Evolutionary conservation across 2,797 vertebrate genomes (phyloP), one percentile per base, ranked within the genome.

Genomic region (Rousettus madagascariensis): DNA sequence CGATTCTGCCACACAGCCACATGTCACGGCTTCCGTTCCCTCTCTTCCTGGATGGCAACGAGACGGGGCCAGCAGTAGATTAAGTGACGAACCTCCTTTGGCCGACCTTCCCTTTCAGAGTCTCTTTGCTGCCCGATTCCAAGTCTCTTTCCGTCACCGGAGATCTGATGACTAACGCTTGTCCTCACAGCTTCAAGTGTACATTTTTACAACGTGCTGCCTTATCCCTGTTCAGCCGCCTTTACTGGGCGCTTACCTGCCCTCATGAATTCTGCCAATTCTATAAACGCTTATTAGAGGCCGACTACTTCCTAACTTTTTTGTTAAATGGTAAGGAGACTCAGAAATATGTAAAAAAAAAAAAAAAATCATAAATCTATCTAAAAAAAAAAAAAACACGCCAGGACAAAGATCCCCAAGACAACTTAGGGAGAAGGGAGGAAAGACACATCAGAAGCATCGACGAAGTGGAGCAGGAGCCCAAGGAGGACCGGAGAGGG

Each of bases 81-180:
- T 36, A 20, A 10, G 59, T 38, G n/a, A 43, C 68, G 8, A 12
- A 33, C 57, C 85, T 91, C 65, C 22, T 57, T 74, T 41, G 53
- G 59, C 71, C 0, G 20, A 71, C 83, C 55, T 94, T 49, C 38
- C n/a, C 55, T 33, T 46, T 46, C 59, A 43, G 2, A 17, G 19
- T 63, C 90, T 6, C 59, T 85, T 61, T 55, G 20, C 71, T 80
- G 4, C 26, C 30, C 15, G 13, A 13, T 15, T 36, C 82, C 36
- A 75, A 95, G 88, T 46, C 24, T 13, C 24, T 55, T 59, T 80
- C 63, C 41, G 85, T 49, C 5, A 26, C 86, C 79, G 20, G 28
- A 51, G 53, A 71, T 20, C 33, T 2, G 4, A 26, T 91, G 71
- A 30, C 91, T 88, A 49, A 72, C 28, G 15, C 30, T 12, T 53